Evolutionary conservation across 2,888 invertebrate genomes (phyloP).

Genomic region (Ophion ventricosus): DNA sequence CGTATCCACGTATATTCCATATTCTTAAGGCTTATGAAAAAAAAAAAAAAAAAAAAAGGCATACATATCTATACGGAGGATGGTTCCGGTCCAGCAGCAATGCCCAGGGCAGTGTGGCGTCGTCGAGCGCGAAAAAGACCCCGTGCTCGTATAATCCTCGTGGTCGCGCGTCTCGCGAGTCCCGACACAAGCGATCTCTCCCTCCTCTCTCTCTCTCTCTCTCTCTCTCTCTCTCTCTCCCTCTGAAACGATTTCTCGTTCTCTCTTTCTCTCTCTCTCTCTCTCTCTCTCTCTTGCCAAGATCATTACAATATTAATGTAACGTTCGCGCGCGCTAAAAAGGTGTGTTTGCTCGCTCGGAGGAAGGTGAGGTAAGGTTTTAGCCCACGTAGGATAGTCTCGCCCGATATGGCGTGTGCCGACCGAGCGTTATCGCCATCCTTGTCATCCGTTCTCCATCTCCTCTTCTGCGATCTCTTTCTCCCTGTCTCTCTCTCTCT

Average conservation of each 20-base stretch:
- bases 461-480: not conserved
- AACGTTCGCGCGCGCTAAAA: constrained; percentile 79
- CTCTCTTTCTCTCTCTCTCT: constrained; percentile 55
- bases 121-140: constrained; percentile 55
- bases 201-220: constrained; percentile 17
- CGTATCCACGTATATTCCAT: constrained; percentile 28
- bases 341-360: constrained; percentile 81
- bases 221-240: constrained; percentile 59
- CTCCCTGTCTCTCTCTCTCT: too few species aligned
- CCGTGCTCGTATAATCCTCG: constrained; percentile 63
- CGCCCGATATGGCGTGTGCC: constrained; percentile 82
- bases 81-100: constrained; percentile 67
- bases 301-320: constrained; percentile 82
- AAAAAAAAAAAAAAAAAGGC: constrained; percentile 38
- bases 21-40: constrained; percentile 34
- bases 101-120: constrained; percentile 62
- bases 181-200: constrained; percentile 52
- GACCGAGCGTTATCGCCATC: constrained; percentile 73
- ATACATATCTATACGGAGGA: constrained; percentile 38
- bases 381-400: constrained; percentile 81
- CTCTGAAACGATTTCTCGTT: constrained; percentile 40
- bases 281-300: constrained; percentile 63
- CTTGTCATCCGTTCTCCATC: constrained; percentile 49
- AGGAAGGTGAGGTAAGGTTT: constrained; percentile 74
- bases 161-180: constrained; percentile 53